A percentile compares a stretch with the other conserved stretches of the same genome.
These are phyloP conservation scores for Dinocampus coccinellae DNA, from an alignment of 2,888 invertebrate genomes.

Conservation along the genomic window DNA sequence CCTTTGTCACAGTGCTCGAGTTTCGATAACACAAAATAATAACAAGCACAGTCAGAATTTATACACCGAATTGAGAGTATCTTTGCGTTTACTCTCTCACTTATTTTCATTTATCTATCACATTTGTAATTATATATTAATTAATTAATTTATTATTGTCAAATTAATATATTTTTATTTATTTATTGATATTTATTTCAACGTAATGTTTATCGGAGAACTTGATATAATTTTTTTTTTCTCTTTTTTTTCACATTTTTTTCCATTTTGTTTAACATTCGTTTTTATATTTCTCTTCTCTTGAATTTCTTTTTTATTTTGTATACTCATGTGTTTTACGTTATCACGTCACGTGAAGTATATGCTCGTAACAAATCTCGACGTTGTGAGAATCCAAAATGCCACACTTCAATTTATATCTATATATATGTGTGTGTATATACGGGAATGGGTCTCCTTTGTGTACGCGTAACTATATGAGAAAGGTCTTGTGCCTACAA, in stretches of 20 bases:
- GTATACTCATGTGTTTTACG: slow-evolving; percentile 43
- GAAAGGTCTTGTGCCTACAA: slow-evolving; percentile 13
- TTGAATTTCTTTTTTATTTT: slow-evolving; percentile 23
- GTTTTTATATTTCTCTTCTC: slow-evolving; percentile 31
- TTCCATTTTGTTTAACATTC: not conserved
- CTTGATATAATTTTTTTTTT: too few relatives aligned
- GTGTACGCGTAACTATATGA: slow-evolving; percentile 7
- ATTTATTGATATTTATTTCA: too few relatives aligned
- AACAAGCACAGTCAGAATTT: too few relatives aligned
- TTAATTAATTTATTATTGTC: too few relatives aligned
- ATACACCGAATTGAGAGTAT: too few relatives aligned
- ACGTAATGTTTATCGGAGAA: too few relatives aligned
- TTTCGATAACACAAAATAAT: too few relatives aligned
- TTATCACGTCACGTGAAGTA: slow-evolving; percentile 50
- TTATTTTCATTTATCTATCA: too few relatives aligned
- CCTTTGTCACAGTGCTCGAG: slow-evolving; percentile 27
- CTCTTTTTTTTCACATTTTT: too few relatives aligned
- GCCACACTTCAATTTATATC: slow-evolving; percentile 23
- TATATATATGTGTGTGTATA: not conserved
- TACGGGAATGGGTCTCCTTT: not conserved
- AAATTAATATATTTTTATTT: too few relatives aligned
- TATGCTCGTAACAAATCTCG: slow-evolving; percentile 36
- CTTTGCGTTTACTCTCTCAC: too few relatives aligned
- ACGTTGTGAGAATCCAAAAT: slow-evolving; percentile 48
- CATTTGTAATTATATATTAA: too few relatives aligned